Percentiles rank a stretch among this genome's conserved stretches.
Evolutionary conservation across 2,113 vertebrate genomes (phyloP).

Genomic region (Centropus bengalensis): DNA sequence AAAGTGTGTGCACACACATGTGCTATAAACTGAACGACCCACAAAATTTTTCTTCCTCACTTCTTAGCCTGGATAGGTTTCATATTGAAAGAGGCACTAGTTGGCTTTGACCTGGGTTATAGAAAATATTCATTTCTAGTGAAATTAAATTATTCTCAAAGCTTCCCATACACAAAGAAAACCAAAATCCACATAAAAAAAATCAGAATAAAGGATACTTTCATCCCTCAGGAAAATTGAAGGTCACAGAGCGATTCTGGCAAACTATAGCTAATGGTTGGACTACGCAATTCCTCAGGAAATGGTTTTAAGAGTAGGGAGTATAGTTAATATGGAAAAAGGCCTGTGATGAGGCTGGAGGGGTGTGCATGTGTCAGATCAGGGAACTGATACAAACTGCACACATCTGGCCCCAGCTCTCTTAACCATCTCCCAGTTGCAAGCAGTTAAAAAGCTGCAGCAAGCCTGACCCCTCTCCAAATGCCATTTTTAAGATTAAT

Average conservation of each 20-base stretch:
- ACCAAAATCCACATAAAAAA: not conserved
- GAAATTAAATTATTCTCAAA: not conserved
- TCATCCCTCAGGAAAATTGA: not conserved
- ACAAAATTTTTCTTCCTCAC: not conserved
- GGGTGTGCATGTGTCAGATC: rapidly evolving
- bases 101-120: not conserved
- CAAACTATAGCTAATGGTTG: not conserved
- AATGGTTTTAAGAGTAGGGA: not conserved
- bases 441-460: not conserved
- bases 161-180: not conserved
- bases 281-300: not conserved
- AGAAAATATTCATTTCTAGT: not conserved
- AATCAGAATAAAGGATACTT: not conserved
- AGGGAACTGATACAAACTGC: not conserved
- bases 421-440: not conserved
- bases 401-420: not conserved
- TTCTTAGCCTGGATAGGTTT: not conserved
- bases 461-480: not conserved
- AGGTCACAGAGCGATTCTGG: not conserved
- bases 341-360: not conserved
- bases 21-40: rapidly evolving
- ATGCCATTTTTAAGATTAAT: not conserved
- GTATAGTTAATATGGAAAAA: not conserved
- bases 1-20: not conserved
- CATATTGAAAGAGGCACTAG: not conserved